Conservation (phyloP, 2,797 vertebrate genomes). For the Zenarchopterus dispar region DNA sequence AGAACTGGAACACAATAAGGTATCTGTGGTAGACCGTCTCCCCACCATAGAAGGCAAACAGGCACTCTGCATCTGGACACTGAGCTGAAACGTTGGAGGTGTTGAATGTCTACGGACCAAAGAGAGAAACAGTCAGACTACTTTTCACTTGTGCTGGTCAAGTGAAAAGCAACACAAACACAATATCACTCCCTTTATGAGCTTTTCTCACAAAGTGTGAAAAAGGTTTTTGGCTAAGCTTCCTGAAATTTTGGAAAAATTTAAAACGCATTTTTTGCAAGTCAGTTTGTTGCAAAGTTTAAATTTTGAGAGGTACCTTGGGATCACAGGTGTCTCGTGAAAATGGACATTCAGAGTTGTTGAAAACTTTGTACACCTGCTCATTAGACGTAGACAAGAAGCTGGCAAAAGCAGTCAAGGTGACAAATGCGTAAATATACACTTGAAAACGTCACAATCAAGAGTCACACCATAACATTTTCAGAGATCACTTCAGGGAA, state of each 20-base stretch:
- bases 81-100: conserved; percentile 74
- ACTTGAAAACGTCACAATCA: background rate
- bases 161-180: background rate
- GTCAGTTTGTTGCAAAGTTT: background rate
- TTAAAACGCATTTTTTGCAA: no score
- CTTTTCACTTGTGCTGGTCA: background rate
- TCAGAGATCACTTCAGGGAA: background rate
- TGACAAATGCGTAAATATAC: conserved; percentile 3
- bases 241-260: no score
- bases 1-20: conserved; percentile 91
- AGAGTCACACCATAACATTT: background rate
- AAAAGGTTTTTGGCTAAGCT: no score
- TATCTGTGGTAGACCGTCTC: conserved; percentile 91
- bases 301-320: conserved; percentile 74
- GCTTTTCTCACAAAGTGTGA: background rate
- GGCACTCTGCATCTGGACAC: conserved; percentile 88
- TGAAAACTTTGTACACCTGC: conserved; percentile 92
- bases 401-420: conserved; percentile 83
- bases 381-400: conserved; percentile 95
- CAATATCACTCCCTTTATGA: background rate
- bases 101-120: conserved; percentile 86
- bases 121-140: conserved; percentile 9
- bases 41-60: conserved; percentile 94
- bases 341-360: conserved; percentile 75
- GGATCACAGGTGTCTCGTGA: conserved; percentile 85